Conservation (phyloP, 2,888 invertebrate genomes). For the Mythimna loreyi region DNA sequence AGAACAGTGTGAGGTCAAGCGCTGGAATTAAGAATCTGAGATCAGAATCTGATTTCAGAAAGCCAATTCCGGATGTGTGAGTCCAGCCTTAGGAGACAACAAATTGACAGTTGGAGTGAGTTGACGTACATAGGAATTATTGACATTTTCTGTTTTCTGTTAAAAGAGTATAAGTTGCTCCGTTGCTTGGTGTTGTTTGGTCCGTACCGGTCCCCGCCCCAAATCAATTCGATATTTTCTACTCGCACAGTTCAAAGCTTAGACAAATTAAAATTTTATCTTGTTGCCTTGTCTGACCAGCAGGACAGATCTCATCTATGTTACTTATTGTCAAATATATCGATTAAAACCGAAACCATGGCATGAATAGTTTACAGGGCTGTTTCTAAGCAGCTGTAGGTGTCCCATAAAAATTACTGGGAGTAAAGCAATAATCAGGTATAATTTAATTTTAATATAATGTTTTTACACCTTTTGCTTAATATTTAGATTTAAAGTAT, state of each 20-base stretch:
- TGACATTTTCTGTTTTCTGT: background rate
- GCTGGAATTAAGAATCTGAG: too few relatives aligned
- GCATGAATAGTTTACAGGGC: slow-evolving; percentile 19
- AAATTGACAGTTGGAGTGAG: too few relatives aligned
- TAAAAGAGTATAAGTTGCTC: too few relatives aligned
- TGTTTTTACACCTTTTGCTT: background rate
- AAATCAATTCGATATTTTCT: background rate
- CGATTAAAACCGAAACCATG: slow-evolving; percentile 10
- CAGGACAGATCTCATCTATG: background rate
- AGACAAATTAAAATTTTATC: background rate
- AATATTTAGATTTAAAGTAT: too few relatives aligned
- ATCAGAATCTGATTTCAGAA: too few relatives aligned
- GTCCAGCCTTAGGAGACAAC: too few relatives aligned
- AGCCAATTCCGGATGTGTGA: too few relatives aligned
- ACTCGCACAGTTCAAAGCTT: too few relatives aligned
- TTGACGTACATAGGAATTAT: too few relatives aligned
- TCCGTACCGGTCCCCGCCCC: background rate
- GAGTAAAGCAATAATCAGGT: slow-evolving; percentile 22
- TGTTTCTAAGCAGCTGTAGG: slow-evolving; percentile 28
- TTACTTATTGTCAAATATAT: slow-evolving; percentile 16
- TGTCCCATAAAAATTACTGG: slow-evolving; percentile 1
- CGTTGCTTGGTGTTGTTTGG: background rate
- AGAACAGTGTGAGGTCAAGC: too few relatives aligned
- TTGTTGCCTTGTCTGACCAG: background rate
- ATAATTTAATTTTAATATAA: slow-evolving; percentile 4